Percentiles rank a stretch among this genome's conserved stretches.
phyloP scores from a whole-genome alignment of 92 coral and sea anemone genomes.

The Virgularia gustaviana region DNA sequence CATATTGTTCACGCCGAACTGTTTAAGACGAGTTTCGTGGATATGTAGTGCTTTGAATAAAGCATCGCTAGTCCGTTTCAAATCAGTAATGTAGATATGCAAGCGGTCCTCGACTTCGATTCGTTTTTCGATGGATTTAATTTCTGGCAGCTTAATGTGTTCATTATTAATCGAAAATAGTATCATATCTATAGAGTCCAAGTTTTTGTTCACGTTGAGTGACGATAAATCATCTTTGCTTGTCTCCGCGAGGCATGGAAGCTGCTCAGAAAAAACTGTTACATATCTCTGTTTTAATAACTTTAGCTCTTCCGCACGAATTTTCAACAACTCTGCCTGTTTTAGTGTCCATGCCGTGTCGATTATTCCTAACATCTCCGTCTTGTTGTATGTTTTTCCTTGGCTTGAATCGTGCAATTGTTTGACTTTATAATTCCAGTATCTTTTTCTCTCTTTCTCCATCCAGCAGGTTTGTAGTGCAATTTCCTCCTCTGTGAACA shows the following conservation, averaged over 20 bases:
- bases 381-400: not conserved
- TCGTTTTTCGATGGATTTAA: not conserved
- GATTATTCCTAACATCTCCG: conserved; percentile 24
- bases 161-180: not conserved
- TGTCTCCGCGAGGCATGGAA: conserved; percentile 8
- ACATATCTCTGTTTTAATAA: conserved; percentile 1
- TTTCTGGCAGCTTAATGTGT: not conserved
- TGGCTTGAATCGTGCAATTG: conserved; percentile 7
- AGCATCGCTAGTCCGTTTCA: conserved; percentile 22
- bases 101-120: conserved; percentile 20
- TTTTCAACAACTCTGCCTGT: conserved; percentile 3
- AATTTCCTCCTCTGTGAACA: conserved; percentile 23
- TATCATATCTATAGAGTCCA: not conserved
- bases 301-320: conserved; percentile 4
- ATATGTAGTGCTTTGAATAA: conserved; percentile 25
- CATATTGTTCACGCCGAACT: conserved; percentile 8
- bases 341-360: conserved; percentile 18
- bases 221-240: not conserved
- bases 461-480: conserved; percentile 8
- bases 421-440: conserved; percentile 31
- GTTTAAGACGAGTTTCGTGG: not conserved
- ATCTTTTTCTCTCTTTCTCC: conserved; percentile 18
- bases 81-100: conserved; percentile 8
- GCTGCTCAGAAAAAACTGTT: not conserved
- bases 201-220: not conserved